Evolutionary conservation across 1,140 invertebrate species (phyloP).

Genomic region (Zelostemma sp.): DNA sequence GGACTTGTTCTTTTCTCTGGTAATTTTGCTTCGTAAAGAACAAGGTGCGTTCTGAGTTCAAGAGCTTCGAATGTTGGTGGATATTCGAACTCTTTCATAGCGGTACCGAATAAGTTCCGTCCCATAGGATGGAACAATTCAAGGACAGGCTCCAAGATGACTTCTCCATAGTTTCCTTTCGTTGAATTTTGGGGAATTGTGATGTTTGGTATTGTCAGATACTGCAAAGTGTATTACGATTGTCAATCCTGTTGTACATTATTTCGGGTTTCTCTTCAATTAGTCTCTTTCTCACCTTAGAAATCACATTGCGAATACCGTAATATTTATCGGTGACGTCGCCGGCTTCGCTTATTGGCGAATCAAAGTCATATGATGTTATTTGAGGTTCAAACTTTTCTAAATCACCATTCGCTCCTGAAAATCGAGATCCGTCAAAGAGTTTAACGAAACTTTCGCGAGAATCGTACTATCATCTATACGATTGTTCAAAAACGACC

Average conservation of each 20-base stretch:
- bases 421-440: too few relatives aligned
- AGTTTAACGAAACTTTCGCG: too few relatives aligned
- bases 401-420: slow-evolving; percentile 35
- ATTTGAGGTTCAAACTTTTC: slow-evolving; percentile 71
- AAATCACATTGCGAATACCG: slow-evolving; percentile 77
- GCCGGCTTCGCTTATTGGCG: slow-evolving; percentile 85
- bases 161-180: slow-evolving; percentile 28
- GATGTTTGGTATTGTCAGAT: slow-evolving; percentile 24
- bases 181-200: slow-evolving; percentile 12
- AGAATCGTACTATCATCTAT: too few relatives aligned
- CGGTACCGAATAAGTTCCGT: slow-evolving; percentile 18
- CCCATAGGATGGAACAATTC: slow-evolving; percentile 10
- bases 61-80: slow-evolving; percentile 34
- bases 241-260: too few relatives aligned
- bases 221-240: slow-evolving; percentile 18
- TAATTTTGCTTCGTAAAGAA: slow-evolving; percentile 34
- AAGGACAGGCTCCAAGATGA: slow-evolving; percentile 19
- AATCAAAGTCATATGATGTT: slow-evolving; percentile 91
- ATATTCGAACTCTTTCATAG: not conserved
- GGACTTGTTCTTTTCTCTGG: not conserved
- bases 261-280: too few relatives aligned
- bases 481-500: too few relatives aligned
- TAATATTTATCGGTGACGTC: slow-evolving; percentile 87
- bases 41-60: slow-evolving; percentile 28
- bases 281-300: slow-evolving; percentile 68